A percentile compares a stretch with the other conserved stretches of the same genome.
Evolutionary conservation across 2,888 invertebrate species (phyloP).

Genomic region (Cataglyphis rosenhaueri): DNA sequence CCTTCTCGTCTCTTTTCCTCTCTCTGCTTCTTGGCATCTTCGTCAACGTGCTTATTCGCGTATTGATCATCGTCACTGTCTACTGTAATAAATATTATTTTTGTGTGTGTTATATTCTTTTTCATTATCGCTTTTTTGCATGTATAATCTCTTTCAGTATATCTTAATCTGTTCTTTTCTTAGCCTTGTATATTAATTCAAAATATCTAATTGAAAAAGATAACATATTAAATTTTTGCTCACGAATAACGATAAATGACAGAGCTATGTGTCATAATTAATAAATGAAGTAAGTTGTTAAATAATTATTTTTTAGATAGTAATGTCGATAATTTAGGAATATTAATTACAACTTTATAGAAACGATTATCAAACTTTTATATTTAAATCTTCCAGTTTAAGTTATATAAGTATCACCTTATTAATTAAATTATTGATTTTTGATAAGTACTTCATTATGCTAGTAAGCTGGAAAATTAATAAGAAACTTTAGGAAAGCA

Average conservation of each 20-base stretch:
- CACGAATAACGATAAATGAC: background rate
- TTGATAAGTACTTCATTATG: background rate
- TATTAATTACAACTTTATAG: background rate
- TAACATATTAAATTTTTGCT: background rate
- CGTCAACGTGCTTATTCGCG: slow-evolving; percentile 58
- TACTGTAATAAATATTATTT: slow-evolving; percentile 60
- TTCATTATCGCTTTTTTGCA: slow-evolving; percentile 42
- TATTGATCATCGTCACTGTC: slow-evolving; percentile 74
- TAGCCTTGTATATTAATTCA: background rate
- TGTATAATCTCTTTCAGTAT: slow-evolving; percentile 40
- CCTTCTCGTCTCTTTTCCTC: slow-evolving; percentile 57
- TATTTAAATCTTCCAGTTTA: background rate
- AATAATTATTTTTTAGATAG: background rate
- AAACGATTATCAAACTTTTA: slow-evolving; percentile 5
- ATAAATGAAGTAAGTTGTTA: background rate
- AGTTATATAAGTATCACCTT: background rate
- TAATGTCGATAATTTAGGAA: background rate
- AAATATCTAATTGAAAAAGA: background rate
- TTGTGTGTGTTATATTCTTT: slow-evolving; percentile 56
- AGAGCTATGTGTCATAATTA: background rate
- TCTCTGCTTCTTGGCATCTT: slow-evolving; percentile 48
- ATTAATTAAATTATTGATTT: slow-evolving; percentile 10
- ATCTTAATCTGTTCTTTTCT: background rate
- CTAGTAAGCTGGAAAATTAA: background rate
- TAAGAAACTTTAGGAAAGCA: background rate